Evolutionary conservation across 2,797 vertebrate genomes (phyloP).

Genomic region (Macrochelys suwanniensis): DNA sequence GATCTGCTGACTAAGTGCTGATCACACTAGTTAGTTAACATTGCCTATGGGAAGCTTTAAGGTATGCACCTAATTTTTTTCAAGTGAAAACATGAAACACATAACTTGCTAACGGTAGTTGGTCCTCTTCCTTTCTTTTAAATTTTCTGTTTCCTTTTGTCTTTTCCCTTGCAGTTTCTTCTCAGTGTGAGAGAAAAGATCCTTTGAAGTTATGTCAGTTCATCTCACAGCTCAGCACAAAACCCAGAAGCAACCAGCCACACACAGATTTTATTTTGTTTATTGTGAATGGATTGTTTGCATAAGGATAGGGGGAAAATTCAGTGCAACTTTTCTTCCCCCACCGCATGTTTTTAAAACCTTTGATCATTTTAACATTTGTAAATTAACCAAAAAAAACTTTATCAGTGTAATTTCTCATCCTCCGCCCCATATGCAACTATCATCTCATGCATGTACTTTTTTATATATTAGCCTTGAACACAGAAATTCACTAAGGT

Average conservation of each 20-base stretch:
- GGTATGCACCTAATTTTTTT: slow-evolving; percentile 22
- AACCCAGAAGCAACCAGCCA: neutral
- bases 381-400: neutral
- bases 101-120: neutral
- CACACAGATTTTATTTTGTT: neutral
- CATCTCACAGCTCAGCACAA: neutral
- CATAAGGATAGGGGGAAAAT: neutral
- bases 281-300: neutral
- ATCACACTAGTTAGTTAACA: neutral
- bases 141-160: neutral
- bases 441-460: neutral
- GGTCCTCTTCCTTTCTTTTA: neutral
- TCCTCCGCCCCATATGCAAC: neutral
- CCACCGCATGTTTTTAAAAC: neutral
- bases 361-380: rapidly evolving
- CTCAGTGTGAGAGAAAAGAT: neutral
- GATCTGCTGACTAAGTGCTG: slow-evolving; percentile 3
- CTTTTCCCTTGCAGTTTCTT: neutral
- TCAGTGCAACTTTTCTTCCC: neutral
- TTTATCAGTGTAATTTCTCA: neutral
- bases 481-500: neutral
- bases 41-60: neutral
- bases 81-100: neutral
- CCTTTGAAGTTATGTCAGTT: neutral
- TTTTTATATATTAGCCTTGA: neutral